These are phyloP conservation scores for Xiphophorus birchmanni DNA, from an alignment of 2,797 vertebrate genomes.

Conservation along the genomic window DNA sequence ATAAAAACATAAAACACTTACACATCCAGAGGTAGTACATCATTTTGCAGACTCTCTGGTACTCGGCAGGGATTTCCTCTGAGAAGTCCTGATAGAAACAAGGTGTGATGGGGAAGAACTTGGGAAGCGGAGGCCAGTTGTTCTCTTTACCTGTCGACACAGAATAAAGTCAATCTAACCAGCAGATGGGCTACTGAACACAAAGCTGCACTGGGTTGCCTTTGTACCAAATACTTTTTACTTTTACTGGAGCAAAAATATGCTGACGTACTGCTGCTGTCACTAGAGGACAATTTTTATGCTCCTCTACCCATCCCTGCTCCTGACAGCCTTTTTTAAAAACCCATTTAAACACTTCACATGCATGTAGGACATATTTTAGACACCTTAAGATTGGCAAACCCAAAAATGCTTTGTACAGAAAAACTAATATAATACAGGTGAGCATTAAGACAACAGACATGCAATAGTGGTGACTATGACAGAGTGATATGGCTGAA, in stretches of 20 bases:
- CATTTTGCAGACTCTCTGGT: constrained; percentile 93
- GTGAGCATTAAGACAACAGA: not conserved
- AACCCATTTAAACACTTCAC: not conserved
- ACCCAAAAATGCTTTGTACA: not conserved
- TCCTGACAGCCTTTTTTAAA: not conserved
- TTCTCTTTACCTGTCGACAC: constrained; percentile 85
- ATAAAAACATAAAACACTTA: constrained; percentile 74
- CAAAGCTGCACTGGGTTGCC: not conserved
- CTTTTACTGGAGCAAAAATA: not conserved
- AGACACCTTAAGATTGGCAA: not conserved
- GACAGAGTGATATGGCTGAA: too few species aligned
- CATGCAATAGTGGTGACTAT: not conserved
- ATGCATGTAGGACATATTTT: not conserved
- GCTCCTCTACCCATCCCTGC: too few species aligned
- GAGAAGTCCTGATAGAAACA: constrained; percentile 98
- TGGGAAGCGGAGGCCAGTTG: constrained; percentile 96
- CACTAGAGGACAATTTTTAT: too few species aligned
- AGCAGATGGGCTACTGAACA: not conserved
- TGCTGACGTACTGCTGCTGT: not conserved
- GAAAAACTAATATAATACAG: not conserved
- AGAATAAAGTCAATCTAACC: constrained; percentile 1
- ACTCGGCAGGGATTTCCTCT: constrained; percentile 90
- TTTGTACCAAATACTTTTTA: too few species aligned
- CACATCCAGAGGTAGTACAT: constrained; percentile 98
- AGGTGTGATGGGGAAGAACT: constrained; percentile 89